These are phyloP conservation scores for Bergia puertoricense DNA, from an alignment of 92 coral and sea anemone genomes.

Conservation along the genomic window DNA sequence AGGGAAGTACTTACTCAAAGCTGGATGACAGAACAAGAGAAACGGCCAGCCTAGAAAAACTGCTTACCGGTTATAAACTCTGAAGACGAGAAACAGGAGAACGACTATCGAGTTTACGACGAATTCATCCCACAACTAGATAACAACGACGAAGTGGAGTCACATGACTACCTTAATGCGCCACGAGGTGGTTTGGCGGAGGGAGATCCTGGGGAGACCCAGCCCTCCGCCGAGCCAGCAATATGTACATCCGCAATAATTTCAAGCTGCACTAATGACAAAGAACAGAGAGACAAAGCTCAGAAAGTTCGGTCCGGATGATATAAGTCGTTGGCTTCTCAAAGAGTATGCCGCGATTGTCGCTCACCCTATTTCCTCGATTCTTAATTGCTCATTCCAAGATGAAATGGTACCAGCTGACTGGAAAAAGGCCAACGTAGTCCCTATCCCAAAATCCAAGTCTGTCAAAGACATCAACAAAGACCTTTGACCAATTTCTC, in stretches of 20 bases:
- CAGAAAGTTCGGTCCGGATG: neutral
- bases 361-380: too few relatives aligned
- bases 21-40: conserved; percentile 11
- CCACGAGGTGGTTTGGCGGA: neutral
- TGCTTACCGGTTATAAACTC: neutral
- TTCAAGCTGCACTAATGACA: neutral
- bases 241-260: too few relatives aligned
- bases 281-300: neutral
- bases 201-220: neutral
- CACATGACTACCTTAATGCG: neutral
- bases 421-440: too few relatives aligned
- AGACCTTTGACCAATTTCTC: too few relatives aligned
- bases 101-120: neutral
- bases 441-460: too few relatives aligned
- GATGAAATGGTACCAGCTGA: too few relatives aligned
- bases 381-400: too few relatives aligned
- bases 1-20: neutral
- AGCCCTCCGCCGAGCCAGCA: neutral
- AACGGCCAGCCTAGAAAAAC: too few relatives aligned
- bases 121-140: conserved; percentile 34
- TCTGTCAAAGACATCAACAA: too few relatives aligned
- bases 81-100: neutral
- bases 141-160: neutral
- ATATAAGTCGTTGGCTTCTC: too few relatives aligned
- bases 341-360: too few relatives aligned